Evolutionary conservation across 2,888 invertebrate species (phyloP), one percentile per base, ranked within the genome.

Genomic region (Dryobotodes eremita): DNA sequence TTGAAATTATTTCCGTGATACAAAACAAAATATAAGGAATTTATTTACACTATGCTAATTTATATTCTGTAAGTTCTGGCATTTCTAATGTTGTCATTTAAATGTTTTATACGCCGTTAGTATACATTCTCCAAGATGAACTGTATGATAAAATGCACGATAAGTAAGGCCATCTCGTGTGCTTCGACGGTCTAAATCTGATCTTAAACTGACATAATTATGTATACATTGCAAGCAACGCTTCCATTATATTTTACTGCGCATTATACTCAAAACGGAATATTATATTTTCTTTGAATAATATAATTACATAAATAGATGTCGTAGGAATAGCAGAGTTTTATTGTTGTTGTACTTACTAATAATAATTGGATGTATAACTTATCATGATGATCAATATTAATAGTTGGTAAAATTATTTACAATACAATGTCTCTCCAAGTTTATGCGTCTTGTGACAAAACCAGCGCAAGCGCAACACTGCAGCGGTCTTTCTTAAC

Each of bases 271-370:
- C 26, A 46, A 59, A n/a, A 59, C 17, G 15, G 26, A 71, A 57
- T 31, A 26, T 46, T 26, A 26, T 42, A 80, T 80, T 79, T 80
- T 55, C 46, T 62, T 80, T 55, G 26, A 80, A 62, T 55, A 55
- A 64, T 48, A 76, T 76, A 50, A 64, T 64, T 65, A 77, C 48
- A 71, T 64, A 46, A 48, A 74, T 85, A 64, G 72, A 71, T 79
- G 71, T 82, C 36, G 72, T 85, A 86, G 86, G 55, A 74, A 82
- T 86, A 86, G 86, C 70, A 72, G 71, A 78, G 68, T 74, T 78
- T 71, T 71, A 76, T 83, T 71, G 59, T 76, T 86, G 72, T 75
- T 75, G 74, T 86, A 64, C 46, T 26, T n/a, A n/a, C n/a, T n/a
- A n/a, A n/a, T n/a, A 77, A 66, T 76, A 76, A 81, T 76, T 81